Percentiles rank a stretch among this genome's conserved stretches.
Evolutionary conservation across 2,797 vertebrate genomes (phyloP).

Genomic region (Gambelia wislizenii): DNA sequence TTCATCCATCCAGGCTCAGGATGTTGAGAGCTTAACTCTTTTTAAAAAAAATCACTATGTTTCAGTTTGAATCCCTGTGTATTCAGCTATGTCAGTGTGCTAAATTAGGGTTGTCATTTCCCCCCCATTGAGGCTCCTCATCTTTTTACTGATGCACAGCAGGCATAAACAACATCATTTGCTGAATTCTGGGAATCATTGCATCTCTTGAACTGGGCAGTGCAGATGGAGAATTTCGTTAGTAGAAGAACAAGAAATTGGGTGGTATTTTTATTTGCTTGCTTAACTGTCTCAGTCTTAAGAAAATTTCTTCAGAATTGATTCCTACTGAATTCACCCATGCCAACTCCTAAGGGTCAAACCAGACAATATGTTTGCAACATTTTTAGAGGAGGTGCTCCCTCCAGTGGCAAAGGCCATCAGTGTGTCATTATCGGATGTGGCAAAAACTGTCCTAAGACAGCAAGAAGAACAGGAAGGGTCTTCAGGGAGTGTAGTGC

Average conservation of each 20-base stretch:
- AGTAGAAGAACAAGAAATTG: not conserved
- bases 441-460: too few species aligned
- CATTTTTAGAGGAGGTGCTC: too few species aligned
- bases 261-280: not conserved
- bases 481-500: too few species aligned
- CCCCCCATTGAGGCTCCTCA: not conserved
- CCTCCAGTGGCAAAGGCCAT: too few species aligned
- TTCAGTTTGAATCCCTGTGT: not conserved
- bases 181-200: not conserved
- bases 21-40: not conserved
- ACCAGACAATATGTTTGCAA: too few species aligned
- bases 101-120: not conserved
- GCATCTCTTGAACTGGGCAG: not conserved
- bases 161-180: not conserved
- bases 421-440: too few species aligned
- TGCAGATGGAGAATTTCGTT: not conserved
- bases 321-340: not conserved
- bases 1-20: not conserved
- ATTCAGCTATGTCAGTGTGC: not conserved
- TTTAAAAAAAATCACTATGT: too few species aligned
- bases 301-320: not conserved
- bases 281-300: not conserved
- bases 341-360: too few species aligned
- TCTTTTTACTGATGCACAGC: not conserved
- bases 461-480: too few species aligned